phyloP scores from a whole-genome alignment of 2,113 vertebrate species.

The Pachycephala philippinensis region DNA sequence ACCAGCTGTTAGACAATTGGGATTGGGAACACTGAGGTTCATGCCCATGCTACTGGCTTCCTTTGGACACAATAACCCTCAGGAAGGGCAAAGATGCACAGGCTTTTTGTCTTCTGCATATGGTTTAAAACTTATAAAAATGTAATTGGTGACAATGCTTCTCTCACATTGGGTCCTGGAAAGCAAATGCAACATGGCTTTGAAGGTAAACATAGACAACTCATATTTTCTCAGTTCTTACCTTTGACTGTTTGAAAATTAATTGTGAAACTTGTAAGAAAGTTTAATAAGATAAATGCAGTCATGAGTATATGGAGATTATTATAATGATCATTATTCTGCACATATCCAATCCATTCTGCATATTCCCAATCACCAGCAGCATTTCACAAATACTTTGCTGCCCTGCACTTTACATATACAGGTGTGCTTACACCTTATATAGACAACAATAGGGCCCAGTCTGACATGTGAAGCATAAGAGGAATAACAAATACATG shows the following conservation, averaged over 20 bases:
- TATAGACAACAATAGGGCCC: not conserved
- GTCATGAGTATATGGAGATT: not conserved
- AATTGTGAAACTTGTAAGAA: not conserved
- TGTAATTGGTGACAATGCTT: not conserved
- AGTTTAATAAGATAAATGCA: not conserved
- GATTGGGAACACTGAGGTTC: not conserved
- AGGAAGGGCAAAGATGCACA: not conserved
- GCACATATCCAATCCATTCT: not conserved
- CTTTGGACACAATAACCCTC: not conserved
- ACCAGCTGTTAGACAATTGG: not conserved
- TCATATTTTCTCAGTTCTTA: not conserved
- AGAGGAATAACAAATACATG: constrained; percentile 9
- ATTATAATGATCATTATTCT: not conserved
- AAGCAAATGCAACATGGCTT: not conserved
- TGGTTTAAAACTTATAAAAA: not conserved
- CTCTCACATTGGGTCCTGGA: not conserved
- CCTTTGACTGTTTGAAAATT: not conserved
- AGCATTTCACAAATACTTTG: not conserved
- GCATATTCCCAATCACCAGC: not conserved
- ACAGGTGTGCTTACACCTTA: not conserved
- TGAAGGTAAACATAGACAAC: not conserved
- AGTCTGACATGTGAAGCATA: not conserved
- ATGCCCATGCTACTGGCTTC: not conserved
- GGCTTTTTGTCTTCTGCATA: not conserved
- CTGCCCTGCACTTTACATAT: not conserved